Conservation (phyloP, 2,888 invertebrate genomes). For the Drosophila merina region DNA sequence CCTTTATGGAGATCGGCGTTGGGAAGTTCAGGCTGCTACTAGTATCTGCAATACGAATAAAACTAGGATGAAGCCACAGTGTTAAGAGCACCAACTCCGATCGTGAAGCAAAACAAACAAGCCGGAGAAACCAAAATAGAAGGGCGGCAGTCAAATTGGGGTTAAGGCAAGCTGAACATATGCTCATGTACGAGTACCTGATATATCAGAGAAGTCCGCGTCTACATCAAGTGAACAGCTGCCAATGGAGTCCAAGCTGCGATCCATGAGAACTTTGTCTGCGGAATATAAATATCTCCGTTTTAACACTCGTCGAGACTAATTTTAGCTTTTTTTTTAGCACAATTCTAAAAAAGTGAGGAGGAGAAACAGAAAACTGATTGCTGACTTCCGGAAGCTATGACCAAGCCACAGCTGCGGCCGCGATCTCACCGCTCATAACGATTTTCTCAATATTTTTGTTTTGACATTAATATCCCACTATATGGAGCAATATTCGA, state of each 20-base stretch:
- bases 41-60: constrained; percentile 82
- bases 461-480: background rate
- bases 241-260: constrained; percentile 93
- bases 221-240: constrained; percentile 94
- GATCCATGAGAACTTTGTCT: constrained; percentile 86
- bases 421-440: constrained; percentile 3
- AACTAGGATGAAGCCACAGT: background rate
- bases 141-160: constrained; percentile 13
- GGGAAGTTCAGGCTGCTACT: constrained; percentile 87
- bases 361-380: constrained; percentile 5
- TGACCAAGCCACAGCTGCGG: background rate
- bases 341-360: background rate
- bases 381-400: constrained; percentile 17
- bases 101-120: constrained; percentile 28
- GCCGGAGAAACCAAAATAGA: constrained; percentile 6
- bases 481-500: constrained; percentile 47
- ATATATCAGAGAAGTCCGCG: constrained; percentile 88
- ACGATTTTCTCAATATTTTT: background rate
- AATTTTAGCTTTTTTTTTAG: constrained; percentile 1
- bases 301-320: constrained; percentile 8
- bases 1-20: constrained; percentile 86
- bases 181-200: constrained; percentile 85
- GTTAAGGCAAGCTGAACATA: constrained; percentile 4
- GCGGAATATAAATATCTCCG: constrained; percentile 28
- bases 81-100: constrained; percentile 4